Evolutionary conservation across 92 coral and sea anemone species (phyloP), one percentile per base, ranked within the genome.

Genomic region (Epizoanthus rinbou): DNA sequence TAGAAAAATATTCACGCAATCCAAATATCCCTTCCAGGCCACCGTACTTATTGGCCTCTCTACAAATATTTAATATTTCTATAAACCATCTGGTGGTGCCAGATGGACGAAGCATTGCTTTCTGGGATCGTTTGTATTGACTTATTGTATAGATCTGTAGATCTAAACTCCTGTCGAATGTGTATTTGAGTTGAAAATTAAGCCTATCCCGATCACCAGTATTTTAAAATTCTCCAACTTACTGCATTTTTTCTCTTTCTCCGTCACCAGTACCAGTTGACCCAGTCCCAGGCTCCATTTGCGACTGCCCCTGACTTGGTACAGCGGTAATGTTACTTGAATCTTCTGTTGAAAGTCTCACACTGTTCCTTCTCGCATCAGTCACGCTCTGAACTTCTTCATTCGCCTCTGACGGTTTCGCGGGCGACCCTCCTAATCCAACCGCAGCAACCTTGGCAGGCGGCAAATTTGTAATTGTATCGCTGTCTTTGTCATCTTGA

Each of bases 171-270:
- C 31, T 28, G 31, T 28, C 31, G 2, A 28, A 28, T 28, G 31
- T 28, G 0, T 28, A 28, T 28, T 28, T 28, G 31, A 28, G 31
- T 28, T 28, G 31, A 28, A 28, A 28, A 28, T n/a, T 28, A 28
- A 28, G 31, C 31, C 31, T 28, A n/a, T n/a, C n/a, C n/a, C n/a
- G n/a, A n/a, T n/a, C n/a, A n/a, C n/a, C n/a, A 28, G 31, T 2
- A 28, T 28, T 28, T 28, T 28, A 28, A 28, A 28, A 28, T 28
- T 28, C 0, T 28, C 31, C 31, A 37, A 87, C 98, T 89, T 64
- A 93, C 98, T 93, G 98, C 98, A 93, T 93, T 86, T 93, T 93
- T 63, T 93, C 98, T 16, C 87, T 86, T 74, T 88, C 92, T 53
- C 84, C 86, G 35, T 89, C 89, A 17, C 64, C 85, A 18, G 57